These are phyloP conservation scores for Eugnorisma glareosa DNA, from an alignment of 2,888 invertebrate genomes.

Conservation along the genomic window DNA sequence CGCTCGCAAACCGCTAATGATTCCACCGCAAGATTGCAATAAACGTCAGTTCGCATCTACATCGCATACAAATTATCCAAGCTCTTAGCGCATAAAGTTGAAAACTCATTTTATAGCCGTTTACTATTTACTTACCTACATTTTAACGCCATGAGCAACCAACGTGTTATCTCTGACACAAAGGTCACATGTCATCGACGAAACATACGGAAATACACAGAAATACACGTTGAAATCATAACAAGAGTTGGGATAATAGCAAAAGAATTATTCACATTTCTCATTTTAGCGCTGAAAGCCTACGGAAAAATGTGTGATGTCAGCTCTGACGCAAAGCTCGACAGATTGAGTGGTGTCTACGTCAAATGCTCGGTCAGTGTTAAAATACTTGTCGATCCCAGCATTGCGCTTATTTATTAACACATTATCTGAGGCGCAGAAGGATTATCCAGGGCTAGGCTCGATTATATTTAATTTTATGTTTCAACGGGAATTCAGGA, in stretches of 20 bases:
- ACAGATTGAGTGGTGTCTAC: conserved; percentile 62
- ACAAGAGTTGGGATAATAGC: conserved; percentile 48
- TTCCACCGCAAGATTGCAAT: conserved; percentile 74
- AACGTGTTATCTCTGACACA: conserved; percentile 55
- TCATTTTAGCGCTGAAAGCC: conserved; percentile 61
- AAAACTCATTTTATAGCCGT: conserved; percentile 72
- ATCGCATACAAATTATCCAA: conserved; percentile 83
- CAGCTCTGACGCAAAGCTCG: conserved; percentile 64
- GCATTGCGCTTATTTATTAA: conserved; percentile 44
- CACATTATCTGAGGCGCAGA: conserved; percentile 40
- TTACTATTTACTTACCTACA: conserved; percentile 67
- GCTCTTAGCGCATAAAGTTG: conserved; percentile 71
- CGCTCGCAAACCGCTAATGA: conserved; percentile 76
- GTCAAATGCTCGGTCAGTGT: conserved; percentile 59
- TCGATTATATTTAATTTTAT: conserved; percentile 16
- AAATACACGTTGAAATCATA: conserved; percentile 37
- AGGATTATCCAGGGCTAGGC: conserved; percentile 49
- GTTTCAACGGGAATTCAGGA: conserved; percentile 10
- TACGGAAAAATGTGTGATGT: conserved; percentile 63
- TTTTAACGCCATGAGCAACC: conserved; percentile 42
- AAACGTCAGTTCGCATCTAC: conserved; percentile 78
- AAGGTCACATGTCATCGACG: conserved; percentile 63
- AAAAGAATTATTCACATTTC: conserved; percentile 57
- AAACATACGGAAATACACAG: conserved; percentile 42
- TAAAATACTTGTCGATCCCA: conserved; percentile 61